Evolutionary conservation across 2,888 invertebrate species (phyloP).

Genomic region (Ochropacha duplaris): DNA sequence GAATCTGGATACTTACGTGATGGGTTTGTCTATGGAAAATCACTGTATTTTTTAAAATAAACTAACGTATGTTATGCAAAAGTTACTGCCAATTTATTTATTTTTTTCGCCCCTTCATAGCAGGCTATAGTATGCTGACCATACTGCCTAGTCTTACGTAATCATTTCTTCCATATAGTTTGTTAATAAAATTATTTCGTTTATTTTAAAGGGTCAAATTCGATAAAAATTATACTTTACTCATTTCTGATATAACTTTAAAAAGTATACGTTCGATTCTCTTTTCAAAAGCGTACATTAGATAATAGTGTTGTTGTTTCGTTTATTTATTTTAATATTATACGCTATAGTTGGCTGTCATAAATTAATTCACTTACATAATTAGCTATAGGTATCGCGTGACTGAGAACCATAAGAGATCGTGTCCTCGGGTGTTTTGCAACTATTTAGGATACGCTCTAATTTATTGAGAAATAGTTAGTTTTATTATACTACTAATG

Average conservation of each 20-base stretch:
- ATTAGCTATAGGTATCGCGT: slow-evolving; percentile 75
- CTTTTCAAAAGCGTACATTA: slow-evolving; percentile 2
- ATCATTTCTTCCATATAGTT: no score
- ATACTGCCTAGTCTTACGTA: no score
- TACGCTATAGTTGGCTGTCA: slow-evolving; percentile 26
- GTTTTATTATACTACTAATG: slow-evolving; percentile 25
- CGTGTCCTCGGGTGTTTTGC: slow-evolving; percentile 64
- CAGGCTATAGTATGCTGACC: no score
- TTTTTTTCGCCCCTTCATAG: no score
- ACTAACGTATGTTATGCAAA: no score
- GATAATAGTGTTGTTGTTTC: slow-evolving; percentile 3
- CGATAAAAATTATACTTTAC: no score
- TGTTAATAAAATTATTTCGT: no score
- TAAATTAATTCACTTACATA: slow-evolving; percentile 72
- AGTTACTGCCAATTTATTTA: no score
- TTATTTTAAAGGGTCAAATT: no score
- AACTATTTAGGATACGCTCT: slow-evolving; percentile 56
- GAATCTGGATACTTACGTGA: not conserved
- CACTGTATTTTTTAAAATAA: no score
- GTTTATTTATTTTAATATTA: slow-evolving; percentile 9
- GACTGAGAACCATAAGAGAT: slow-evolving; percentile 66
- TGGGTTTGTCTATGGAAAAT: no score
- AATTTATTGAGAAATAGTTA: slow-evolving; percentile 56
- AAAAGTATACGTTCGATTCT: slow-evolving; percentile 8
- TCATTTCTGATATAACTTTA: no score